phyloP scores from a whole-genome alignment of 2,888 invertebrate species.

The Ellobium chinense region DNA sequence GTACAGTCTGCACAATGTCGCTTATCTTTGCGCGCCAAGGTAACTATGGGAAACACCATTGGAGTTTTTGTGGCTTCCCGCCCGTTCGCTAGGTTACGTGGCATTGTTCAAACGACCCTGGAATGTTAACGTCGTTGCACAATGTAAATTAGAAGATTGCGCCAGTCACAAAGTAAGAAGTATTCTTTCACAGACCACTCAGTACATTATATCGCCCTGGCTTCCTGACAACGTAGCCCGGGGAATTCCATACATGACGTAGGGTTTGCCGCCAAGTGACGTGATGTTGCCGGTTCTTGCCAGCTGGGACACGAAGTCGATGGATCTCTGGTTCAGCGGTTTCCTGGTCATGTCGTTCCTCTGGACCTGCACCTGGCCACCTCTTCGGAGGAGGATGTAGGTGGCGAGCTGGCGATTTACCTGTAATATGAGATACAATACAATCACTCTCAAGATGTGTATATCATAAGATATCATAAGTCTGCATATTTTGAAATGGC shows the following conservation, averaged over 20 bases:
- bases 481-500: too few species aligned
- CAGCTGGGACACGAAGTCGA: constrained; percentile 46
- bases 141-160: not conserved
- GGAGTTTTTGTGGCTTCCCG: too few species aligned
- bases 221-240: constrained; percentile 45
- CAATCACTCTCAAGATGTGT: too few species aligned
- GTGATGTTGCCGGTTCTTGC: constrained; percentile 40
- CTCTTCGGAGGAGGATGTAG: constrained; percentile 47
- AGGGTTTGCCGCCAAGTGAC: constrained; percentile 50
- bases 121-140: too few species aligned
- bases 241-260: constrained; percentile 57
- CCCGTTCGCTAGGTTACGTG: too few species aligned
- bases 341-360: constrained; percentile 44
- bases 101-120: too few species aligned
- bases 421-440: constrained; percentile 1
- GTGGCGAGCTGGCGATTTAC: constrained; percentile 53
- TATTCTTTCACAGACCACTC: not conserved
- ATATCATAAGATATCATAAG: too few species aligned
- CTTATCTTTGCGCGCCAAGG: too few species aligned
- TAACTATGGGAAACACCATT: too few species aligned
- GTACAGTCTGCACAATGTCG: too few species aligned
- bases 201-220: not conserved
- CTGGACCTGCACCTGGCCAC: constrained; percentile 43
- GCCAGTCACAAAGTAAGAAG: not conserved
- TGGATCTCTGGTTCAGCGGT: constrained; percentile 43